Evolutionary conservation across 2,888 invertebrate genomes (phyloP), one percentile per base, ranked within the genome.

Genomic region (Epirrhoe alternata): DNA sequence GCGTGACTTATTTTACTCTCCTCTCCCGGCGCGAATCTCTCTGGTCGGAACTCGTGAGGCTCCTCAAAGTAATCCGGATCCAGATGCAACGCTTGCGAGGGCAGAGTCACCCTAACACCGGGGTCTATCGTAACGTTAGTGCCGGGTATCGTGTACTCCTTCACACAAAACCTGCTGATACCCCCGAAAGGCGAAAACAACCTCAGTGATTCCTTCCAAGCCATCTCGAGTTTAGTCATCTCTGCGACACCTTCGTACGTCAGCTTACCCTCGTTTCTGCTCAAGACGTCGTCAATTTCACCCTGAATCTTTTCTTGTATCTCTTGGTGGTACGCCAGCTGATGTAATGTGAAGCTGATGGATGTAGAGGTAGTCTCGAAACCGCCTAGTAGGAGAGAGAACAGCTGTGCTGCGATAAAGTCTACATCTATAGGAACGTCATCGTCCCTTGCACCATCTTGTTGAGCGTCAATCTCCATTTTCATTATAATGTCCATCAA

Each of bases 251-350:
- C 74, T 8, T 82, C 81, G 31, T 79, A 81, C 17, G 70, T 74
- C 10, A 82, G 55, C 56, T 77, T 75, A 30, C 76, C 71, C 52
- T 77, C 59, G 57, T 81, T 64, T 69, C 77, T 78, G 10, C 61
- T 58, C 38, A 83, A 65, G 6, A 79, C 74, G 10, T 12, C 58
- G 59, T 82, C 85, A 31, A 88, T 77, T 73, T 89, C 85, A 14
- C 77, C 61, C 61, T 83, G 82, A 5, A 84, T 74, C 57, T 77
- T 80, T 3, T 74, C 66, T 68, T 88, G 88, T 16, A 84, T 73
- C 6, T 83, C 77, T 5, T 82, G 83, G 63, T 86, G 68, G 30
- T 76, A 73, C 1, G 88, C 83, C 7, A 84, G 66, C 60, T 79
- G 75, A 35, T 84, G 83, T 5, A 80, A 55, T 42, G 77, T 74